These are phyloP conservation scores for Anodontia alba DNA, from an alignment of 2,888 invertebrate species.

Conservation along the genomic window DNA sequence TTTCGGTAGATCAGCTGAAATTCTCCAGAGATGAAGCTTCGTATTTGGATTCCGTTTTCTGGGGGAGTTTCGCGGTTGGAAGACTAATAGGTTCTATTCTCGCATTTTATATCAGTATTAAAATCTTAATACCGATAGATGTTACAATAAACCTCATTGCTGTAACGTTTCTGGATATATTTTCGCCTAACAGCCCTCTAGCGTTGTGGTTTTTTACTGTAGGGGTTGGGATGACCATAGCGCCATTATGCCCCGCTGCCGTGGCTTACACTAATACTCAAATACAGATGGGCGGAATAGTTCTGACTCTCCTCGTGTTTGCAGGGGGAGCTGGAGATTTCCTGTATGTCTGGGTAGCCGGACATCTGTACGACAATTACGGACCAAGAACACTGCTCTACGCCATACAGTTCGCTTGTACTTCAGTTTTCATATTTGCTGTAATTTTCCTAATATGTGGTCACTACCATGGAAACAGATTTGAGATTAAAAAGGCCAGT, in stretches of 20 bases:
- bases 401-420: constrained; percentile 47
- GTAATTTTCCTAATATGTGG: constrained; percentile 29
- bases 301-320: constrained; percentile 56
- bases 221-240: constrained; percentile 48
- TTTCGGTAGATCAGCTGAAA: constrained; percentile 57
- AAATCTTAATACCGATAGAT: constrained; percentile 50
- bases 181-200: constrained; percentile 37
- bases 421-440: constrained; percentile 37
- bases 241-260: constrained; percentile 60
- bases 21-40: constrained; percentile 61
- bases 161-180: constrained; percentile 51
- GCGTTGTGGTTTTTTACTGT: constrained; percentile 57
- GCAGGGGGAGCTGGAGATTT: constrained; percentile 55
- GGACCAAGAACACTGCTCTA: constrained; percentile 58
- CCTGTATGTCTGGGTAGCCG: constrained; percentile 55
- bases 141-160: constrained; percentile 42
- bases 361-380: constrained; percentile 47
- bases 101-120: constrained; percentile 46
- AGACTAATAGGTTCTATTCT: constrained; percentile 50
- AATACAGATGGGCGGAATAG: constrained; percentile 57
- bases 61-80: constrained; percentile 58
- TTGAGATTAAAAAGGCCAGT: background rate
- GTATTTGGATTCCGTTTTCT: constrained; percentile 59
- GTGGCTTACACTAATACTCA: constrained; percentile 60
- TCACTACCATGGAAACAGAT: constrained; percentile 13